Conservation (phyloP, 2,888 invertebrate genomes). For the Drosophila prostipennis region DNA sequence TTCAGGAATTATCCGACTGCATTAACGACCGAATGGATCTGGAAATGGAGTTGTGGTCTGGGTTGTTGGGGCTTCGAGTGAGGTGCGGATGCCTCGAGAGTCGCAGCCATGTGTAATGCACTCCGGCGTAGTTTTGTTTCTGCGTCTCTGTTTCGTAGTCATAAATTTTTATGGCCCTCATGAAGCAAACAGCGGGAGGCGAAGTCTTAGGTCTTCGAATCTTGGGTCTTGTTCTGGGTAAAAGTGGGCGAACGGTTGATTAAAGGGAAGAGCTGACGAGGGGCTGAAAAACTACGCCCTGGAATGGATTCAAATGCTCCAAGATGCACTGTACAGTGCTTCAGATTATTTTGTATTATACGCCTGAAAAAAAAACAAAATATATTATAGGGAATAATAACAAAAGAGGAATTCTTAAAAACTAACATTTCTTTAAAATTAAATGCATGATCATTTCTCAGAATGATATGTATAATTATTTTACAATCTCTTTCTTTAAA, state of each 20-base stretch:
- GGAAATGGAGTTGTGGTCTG: neutral
- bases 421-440: too few relatives aligned
- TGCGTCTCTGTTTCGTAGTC: constrained; percentile 35
- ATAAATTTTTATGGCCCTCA: constrained; percentile 54
- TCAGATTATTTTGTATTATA: neutral
- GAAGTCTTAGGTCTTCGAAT: too few relatives aligned
- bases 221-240: constrained; percentile 19
- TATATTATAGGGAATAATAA: too few relatives aligned
- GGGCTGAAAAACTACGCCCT: constrained; percentile 17
- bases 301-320: neutral
- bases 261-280: constrained; percentile 43
- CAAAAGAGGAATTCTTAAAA: too few relatives aligned
- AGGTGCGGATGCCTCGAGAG: constrained; percentile 36
- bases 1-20: constrained; percentile 11
- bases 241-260: constrained; percentile 39
- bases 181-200: constrained; percentile 43
- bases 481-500: too few relatives aligned
- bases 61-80: neutral
- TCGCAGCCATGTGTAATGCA: constrained; percentile 34
- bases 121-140: constrained; percentile 35
- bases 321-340: neutral
- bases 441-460: too few relatives aligned
- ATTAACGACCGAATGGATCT: constrained; percentile 15
- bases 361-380: too few relatives aligned
- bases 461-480: too few relatives aligned